Evolutionary conservation across 92 coral and sea anemone species (phyloP).

Genomic region (Porites evermanni): DNA sequence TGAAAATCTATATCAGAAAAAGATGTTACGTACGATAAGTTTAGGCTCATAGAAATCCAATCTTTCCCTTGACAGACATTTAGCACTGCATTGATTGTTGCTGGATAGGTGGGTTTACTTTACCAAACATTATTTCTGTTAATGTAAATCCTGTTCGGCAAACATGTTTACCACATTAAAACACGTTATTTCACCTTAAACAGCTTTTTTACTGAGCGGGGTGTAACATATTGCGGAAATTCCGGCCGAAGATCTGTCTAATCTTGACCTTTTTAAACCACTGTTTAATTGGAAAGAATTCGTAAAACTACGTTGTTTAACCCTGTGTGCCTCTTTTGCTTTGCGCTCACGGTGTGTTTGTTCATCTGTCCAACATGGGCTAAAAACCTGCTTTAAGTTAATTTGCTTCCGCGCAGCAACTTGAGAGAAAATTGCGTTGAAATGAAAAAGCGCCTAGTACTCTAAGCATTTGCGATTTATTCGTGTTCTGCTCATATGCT

Average conservation of each 20-base stretch:
- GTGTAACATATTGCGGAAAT: background rate
- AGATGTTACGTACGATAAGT: slow-evolving; percentile 48
- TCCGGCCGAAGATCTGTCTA: background rate
- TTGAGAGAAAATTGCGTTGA: background rate
- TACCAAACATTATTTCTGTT: background rate
- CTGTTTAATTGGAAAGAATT: background rate
- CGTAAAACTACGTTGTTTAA: background rate
- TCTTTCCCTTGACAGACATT: slow-evolving; percentile 40
- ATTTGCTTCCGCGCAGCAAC: background rate
- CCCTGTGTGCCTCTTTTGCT: background rate
- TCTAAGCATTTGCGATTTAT: background rate
- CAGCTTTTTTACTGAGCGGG: background rate
- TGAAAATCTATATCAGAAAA: slow-evolving; percentile 44
- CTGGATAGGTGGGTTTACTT: slow-evolving; percentile 30
- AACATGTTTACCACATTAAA: slow-evolving; percentile 22
- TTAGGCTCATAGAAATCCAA: slow-evolving; percentile 18
- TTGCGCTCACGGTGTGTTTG: background rate
- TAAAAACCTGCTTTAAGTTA: background rate
- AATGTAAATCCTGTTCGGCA: slow-evolving; percentile 31
- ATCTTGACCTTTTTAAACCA: background rate
- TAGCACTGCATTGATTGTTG: background rate
- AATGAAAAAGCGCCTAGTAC: background rate
- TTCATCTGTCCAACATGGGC: background rate
- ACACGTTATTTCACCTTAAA: slow-evolving; percentile 3
- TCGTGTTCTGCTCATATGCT: background rate